Evolutionary conservation across 1,140 invertebrate species (phyloP).

Genomic region (Drosophila setifemur): DNA sequence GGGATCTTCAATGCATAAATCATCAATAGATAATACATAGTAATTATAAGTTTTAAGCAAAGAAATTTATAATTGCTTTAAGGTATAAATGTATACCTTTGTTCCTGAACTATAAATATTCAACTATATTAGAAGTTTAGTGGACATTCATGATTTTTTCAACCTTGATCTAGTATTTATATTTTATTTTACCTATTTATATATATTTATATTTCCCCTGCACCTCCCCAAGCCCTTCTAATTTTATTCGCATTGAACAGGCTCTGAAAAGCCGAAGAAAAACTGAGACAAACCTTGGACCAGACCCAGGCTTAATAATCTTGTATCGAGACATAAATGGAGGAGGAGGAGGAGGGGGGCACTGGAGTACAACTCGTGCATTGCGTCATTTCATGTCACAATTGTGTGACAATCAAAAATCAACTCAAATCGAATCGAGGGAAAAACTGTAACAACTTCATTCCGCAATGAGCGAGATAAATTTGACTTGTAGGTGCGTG

Average conservation of each 20-base stretch:
- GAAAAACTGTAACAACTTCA: slow-evolving; percentile 77
- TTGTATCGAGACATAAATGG: slow-evolving; percentile 3
- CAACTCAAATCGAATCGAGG: slow-evolving; percentile 52
- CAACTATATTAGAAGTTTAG: too few species aligned
- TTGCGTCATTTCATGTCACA: slow-evolving; percentile 75
- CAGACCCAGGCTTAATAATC: slow-evolving; percentile 17
- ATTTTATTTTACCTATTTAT: too few species aligned
- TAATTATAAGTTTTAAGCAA: too few species aligned
- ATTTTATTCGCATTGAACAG: background rate
- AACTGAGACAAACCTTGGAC: background rate
- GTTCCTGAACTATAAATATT: too few species aligned
- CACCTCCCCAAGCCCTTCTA: too few species aligned
- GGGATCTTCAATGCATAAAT: background rate
- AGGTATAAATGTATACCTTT: too few species aligned
- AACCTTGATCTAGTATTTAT: too few species aligned
- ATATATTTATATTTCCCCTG: too few species aligned
- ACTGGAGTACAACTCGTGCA: slow-evolving; percentile 26
- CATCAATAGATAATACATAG: too few species aligned
- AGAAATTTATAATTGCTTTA: too few species aligned
- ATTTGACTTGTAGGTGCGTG: slow-evolving; percentile 78
- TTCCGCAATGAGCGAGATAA: slow-evolving; percentile 68
- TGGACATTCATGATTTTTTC: too few species aligned
- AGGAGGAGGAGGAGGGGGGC: background rate
- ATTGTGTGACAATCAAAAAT: slow-evolving; percentile 73
- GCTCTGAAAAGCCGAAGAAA: background rate